Conservation (phyloP, 1,140 invertebrate genomes). For the Harlomillsia oculata region DNA sequence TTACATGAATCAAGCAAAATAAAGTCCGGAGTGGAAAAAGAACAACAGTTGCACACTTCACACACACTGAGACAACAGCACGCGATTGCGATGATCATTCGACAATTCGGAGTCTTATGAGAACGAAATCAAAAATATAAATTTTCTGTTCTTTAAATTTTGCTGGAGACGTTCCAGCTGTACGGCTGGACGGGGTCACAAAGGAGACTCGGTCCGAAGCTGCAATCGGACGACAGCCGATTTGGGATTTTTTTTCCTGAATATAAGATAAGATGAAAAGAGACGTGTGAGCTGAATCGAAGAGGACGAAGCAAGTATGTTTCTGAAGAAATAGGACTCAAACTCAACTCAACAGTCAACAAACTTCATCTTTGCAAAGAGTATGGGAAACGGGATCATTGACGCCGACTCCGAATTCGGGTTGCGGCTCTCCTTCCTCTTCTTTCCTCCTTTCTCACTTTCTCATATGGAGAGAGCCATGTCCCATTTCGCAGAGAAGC, state of each 20-base stretch:
- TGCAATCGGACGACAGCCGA: not conserved
- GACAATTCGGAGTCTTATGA: too few relatives aligned
- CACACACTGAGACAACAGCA: too few relatives aligned
- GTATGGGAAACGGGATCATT: constrained; percentile 2
- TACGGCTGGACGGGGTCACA: not conserved
- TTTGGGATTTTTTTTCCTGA: not conserved
- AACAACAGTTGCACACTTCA: too few relatives aligned
- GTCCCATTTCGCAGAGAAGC: not conserved
- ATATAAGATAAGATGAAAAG: not conserved
- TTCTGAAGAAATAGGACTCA: not conserved
- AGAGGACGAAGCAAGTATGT: constrained; percentile 7
- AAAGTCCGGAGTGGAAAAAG: too few relatives aligned
- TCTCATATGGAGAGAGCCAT: constrained; percentile 1
- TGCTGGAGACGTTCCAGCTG: too few relatives aligned
- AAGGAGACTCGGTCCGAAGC: too few relatives aligned
- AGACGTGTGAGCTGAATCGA: constrained; percentile 3
- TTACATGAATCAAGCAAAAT: constrained; percentile 4
- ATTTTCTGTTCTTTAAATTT: too few relatives aligned
- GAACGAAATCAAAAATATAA: too few relatives aligned
- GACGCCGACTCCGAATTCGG: constrained; percentile 24
- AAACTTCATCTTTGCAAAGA: constrained; percentile 15
- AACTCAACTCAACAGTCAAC: constrained; percentile 9
- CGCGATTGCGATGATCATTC: too few relatives aligned
- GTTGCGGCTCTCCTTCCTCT: not conserved
- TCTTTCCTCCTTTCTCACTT: not conserved